These are phyloP conservation scores for Ia io DNA, from an alignment of 2,113 vertebrate species.

Conservation along the genomic window DNA sequence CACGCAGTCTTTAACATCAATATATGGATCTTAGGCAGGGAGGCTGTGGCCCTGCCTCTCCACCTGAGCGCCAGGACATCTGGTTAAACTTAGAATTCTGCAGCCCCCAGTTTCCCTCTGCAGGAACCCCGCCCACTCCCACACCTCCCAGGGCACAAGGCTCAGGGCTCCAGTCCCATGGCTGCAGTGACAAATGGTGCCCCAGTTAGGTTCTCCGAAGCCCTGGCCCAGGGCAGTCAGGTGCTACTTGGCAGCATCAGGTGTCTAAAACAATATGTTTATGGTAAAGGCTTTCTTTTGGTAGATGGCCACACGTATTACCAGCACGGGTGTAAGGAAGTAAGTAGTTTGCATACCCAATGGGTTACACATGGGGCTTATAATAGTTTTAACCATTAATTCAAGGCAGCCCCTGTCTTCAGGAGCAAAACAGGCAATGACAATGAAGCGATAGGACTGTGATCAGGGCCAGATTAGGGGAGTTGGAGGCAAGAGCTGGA, in stretches of 20 bases:
- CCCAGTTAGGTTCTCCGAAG: not conserved
- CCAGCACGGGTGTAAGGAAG: not conserved
- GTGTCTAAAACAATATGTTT: not conserved
- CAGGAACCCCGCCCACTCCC: rapidly evolving
- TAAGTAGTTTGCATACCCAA: not conserved
- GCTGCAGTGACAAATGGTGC: not conserved
- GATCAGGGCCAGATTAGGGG: not conserved
- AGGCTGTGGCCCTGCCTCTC: not conserved
- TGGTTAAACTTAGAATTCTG: not conserved
- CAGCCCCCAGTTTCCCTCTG: not conserved
- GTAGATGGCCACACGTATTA: rapidly evolving
- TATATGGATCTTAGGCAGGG: not conserved
- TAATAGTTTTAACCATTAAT: not conserved
- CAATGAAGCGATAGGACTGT: too few relatives aligned
- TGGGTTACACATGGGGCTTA: not conserved
- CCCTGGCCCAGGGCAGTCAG: not conserved
- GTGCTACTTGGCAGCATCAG: not conserved
- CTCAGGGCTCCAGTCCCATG: not conserved
- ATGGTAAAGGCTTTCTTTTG: not conserved
- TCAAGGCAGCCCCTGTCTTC: not conserved
- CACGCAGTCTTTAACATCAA: not conserved
- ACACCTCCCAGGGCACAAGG: not conserved
- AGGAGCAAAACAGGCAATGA: not conserved
- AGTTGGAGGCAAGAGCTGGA: not conserved
- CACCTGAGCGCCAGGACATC: not conserved